These are phyloP conservation scores for Myotis brandtii DNA, from an alignment of 2,113 vertebrate species.

Conservation along the genomic window DNA sequence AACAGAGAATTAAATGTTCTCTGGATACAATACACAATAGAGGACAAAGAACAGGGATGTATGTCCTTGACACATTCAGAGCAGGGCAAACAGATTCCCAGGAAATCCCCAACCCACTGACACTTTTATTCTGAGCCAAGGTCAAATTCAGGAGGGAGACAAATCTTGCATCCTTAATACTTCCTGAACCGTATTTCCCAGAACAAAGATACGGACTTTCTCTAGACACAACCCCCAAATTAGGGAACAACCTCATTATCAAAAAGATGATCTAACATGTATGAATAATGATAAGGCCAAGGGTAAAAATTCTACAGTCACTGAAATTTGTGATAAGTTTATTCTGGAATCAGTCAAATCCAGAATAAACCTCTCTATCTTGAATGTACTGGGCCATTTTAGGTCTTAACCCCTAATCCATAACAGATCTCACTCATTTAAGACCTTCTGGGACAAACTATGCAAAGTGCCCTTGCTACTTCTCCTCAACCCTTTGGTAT, in stretches of 20 bases:
- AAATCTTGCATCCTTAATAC: background rate
- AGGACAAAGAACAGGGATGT: background rate
- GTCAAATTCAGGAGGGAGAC: constrained; percentile 36
- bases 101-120: constrained; percentile 34
- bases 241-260: background rate
- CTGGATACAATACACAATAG: background rate
- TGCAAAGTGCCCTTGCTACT: background rate
- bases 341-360: background rate
- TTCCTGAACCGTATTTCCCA: background rate
- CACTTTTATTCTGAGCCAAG: constrained; percentile 27
- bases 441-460: background rate
- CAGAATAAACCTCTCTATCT: background rate
- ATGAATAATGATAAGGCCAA: background rate
- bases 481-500: background rate
- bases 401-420: background rate
- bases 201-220: constrained; percentile 9
- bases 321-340: background rate
- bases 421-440: background rate
- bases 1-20: constrained; percentile 23
- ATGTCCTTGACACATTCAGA: background rate
- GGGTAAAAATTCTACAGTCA: background rate
- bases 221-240: background rate
- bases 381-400: background rate
- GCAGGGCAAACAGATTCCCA: constrained; percentile 32
- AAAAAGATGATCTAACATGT: background rate